Conservation (phyloP, 1,140 invertebrate genomes). For the Drosophila nannoptera region DNA sequence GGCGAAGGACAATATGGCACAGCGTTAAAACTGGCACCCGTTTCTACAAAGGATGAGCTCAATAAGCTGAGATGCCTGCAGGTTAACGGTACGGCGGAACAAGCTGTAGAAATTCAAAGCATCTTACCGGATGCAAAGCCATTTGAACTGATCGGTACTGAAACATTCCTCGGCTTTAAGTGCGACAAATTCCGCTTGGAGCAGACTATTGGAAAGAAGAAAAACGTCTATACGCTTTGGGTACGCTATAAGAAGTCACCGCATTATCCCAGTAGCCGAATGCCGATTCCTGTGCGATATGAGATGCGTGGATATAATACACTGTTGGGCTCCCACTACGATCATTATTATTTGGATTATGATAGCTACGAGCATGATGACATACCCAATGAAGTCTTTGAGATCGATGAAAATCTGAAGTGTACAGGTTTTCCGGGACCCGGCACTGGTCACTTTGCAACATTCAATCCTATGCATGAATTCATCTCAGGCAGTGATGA, state of each 20-base stretch:
- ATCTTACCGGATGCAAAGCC: conserved; percentile 90
- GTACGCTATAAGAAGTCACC: conserved; percentile 85
- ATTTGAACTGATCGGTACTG: conserved; percentile 85
- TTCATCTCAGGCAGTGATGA: conserved; percentile 86
- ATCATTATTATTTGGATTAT: conserved; percentile 95
- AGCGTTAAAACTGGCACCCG: conserved; percentile 90
- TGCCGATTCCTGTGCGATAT: conserved; percentile 86
- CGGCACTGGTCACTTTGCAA: conserved; percentile 86
- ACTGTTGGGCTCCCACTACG: conserved; percentile 95
- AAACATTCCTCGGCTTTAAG: conserved; percentile 83
- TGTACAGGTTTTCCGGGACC: conserved; percentile 94
- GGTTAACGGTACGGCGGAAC: conserved; percentile 87
- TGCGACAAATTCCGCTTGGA: conserved; percentile 88
- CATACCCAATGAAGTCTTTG: conserved; percentile 85
- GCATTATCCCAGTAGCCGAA: conserved; percentile 73
- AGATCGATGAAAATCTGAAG: conserved; percentile 83
- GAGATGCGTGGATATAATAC: conserved; percentile 96
- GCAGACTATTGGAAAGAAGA: conserved; percentile 86
- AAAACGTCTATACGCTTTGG: conserved; percentile 93
- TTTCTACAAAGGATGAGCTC: conserved; percentile 86
- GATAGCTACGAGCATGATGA: conserved; percentile 85
- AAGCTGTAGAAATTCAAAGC: conserved; percentile 85
- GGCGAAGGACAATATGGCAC: conserved; percentile 84
- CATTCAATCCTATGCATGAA: conserved; percentile 96
- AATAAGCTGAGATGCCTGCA: conserved; percentile 91